A percentile compares a stretch with the other conserved stretches of the same genome.
Conservation (phyloP, 2,113 vertebrate species). For the Cariama cristata region DNA sequence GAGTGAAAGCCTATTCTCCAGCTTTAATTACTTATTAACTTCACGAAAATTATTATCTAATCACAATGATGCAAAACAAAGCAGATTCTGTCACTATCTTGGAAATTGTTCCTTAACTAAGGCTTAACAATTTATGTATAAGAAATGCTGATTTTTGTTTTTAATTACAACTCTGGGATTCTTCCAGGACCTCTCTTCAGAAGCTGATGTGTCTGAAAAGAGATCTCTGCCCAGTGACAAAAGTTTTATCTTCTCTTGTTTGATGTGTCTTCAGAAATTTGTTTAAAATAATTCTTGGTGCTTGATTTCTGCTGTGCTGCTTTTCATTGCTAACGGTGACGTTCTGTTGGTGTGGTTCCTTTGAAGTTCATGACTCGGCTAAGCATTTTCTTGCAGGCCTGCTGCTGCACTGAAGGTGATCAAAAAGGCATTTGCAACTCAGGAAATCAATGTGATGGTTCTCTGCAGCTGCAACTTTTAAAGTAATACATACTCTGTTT, state of each 20-base stretch:
- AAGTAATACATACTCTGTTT: background rate
- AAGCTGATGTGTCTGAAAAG: background rate
- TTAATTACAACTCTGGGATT: background rate
- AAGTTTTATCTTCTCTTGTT: background rate
- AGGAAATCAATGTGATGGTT: background rate
- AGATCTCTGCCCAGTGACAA: background rate
- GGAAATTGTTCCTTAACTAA: background rate
- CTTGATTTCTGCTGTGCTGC: background rate
- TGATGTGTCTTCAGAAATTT: background rate
- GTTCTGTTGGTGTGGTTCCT: background rate
- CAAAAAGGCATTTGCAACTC: constrained; percentile 21
- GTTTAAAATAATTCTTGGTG: background rate
- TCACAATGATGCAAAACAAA: background rate
- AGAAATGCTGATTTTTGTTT: background rate
- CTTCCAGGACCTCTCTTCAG: background rate
- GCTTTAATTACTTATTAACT: background rate
- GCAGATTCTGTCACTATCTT: background rate
- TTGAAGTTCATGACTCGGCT: background rate
- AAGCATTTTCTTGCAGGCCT: background rate
- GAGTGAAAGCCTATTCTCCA: background rate
- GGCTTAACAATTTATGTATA: background rate
- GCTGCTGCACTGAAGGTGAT: background rate
- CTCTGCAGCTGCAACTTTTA: background rate
- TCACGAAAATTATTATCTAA: background rate
- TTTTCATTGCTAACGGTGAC: background rate